Evolutionary conservation across 2,888 invertebrate species (phyloP).

Genomic region (Drosophila peninsularis): DNA sequence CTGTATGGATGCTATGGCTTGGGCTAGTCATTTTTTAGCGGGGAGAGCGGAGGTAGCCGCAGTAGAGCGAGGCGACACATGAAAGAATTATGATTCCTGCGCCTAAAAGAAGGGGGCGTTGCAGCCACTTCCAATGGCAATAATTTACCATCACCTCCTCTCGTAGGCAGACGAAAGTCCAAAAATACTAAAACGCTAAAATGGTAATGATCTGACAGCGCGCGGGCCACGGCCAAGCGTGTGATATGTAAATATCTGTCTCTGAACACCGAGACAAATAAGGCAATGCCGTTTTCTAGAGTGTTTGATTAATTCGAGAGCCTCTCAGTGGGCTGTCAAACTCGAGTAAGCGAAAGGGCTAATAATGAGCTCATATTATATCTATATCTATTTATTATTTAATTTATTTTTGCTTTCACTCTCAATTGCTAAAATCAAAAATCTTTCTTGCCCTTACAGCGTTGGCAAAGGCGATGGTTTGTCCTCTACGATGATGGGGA

Average conservation of each 20-base stretch:
- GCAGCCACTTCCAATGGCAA: slow-evolving; percentile 28
- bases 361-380: neutral
- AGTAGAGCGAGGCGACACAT: slow-evolving; percentile 36
- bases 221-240: slow-evolving; percentile 1
- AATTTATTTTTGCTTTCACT: neutral
- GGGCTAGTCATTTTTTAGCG: slow-evolving; percentile 30
- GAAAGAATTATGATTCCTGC: slow-evolving; percentile 65
- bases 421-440: neutral
- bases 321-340: neutral
- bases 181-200: slow-evolving; percentile 8
- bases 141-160: slow-evolving; percentile 41
- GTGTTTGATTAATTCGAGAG: slow-evolving; percentile 2
- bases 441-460: slow-evolving; percentile 86
- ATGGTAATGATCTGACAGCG: slow-evolving; percentile 45
- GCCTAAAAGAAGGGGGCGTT: slow-evolving; percentile 41
- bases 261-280: slow-evolving; percentile 4
- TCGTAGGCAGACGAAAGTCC: slow-evolving; percentile 14
- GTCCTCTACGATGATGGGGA: slow-evolving; percentile 99
- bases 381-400: neutral
- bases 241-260: slow-evolving; percentile 20
- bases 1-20: slow-evolving; percentile 33
- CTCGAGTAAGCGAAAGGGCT: neutral
- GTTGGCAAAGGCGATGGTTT: slow-evolving; percentile 99
- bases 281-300: neutral
- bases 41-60: slow-evolving; percentile 28